Evolutionary conservation across 2,888 invertebrate species (phyloP), one percentile per base, ranked within the genome.

Genomic region (Phalangium opilio): DNA sequence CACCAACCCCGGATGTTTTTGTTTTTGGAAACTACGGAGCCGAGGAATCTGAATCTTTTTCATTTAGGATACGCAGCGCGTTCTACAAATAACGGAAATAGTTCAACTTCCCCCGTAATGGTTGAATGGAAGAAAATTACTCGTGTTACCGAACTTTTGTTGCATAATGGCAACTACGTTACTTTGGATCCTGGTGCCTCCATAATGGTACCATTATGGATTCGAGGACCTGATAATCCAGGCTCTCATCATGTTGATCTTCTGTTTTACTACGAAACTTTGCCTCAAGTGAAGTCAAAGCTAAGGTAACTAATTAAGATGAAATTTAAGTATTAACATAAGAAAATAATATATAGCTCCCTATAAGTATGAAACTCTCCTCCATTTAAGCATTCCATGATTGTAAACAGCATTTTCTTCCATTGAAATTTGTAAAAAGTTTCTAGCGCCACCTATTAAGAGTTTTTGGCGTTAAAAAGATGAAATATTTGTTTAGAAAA

Each of bases 181-280:
- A 60, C 69, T 60, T 67, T 78, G 58, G 63, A 71, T 55, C 69
- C 76, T 47, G 68, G 75, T 54, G 63, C 71, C 57, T 63, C 70
- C 50, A 66, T 70, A 61, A 68, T 67, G 42, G 63, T 75, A 51
- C 68, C 72, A 17, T 68, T 81, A 60, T 82, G 79, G 78, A 66
- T 83, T 18, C 75, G 78, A 59, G 81, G 81, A 0, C 79, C 81
- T 1, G 74, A 74, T 53, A 66, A 68, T 39, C 75, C 75, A 44
- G 81, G 80, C 2, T 67, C 70, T 19, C 75, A 77, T 55, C 66
- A 70, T 3, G 64, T 83, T 39, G 75, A 82, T 62, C 66, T 83
- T 55, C 68, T 83, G 42, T 78, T 83, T 63, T 83, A 82, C 62
- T 83, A 82, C 61, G 77, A 79, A 59, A 74, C 75, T 8, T 7